These are phyloP conservation scores for Archaeoteleia sp. DNA, from an alignment of 2,888 invertebrate genomes.

Conservation along the genomic window DNA sequence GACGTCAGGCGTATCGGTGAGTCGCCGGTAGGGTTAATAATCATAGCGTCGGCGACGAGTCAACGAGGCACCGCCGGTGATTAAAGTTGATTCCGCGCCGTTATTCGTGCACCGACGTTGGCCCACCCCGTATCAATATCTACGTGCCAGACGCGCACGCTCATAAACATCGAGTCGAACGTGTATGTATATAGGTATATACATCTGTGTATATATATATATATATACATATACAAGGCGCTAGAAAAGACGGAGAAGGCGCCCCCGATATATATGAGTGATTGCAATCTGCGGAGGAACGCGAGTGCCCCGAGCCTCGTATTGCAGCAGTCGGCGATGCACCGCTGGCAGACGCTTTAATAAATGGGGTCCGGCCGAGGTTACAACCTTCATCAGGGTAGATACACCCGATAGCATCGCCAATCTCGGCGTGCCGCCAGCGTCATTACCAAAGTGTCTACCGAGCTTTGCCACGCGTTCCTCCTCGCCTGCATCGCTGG, in stretches of 20 bases:
- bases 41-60: neutral
- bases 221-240: too few relatives aligned
- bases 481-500: slow-evolving; percentile 7
- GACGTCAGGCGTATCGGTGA: slow-evolving; percentile 26
- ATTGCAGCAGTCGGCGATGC: slow-evolving; percentile 29
- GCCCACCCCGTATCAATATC: slow-evolving; percentile 8
- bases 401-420: slow-evolving; percentile 68
- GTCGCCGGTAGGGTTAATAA: slow-evolving; percentile 19
- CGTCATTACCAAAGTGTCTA: slow-evolving; percentile 63
- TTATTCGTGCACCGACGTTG: neutral
- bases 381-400: slow-evolving; percentile 70
- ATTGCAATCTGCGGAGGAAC: slow-evolving; percentile 35
- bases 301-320: slow-evolving; percentile 36
- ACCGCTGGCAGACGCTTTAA: slow-evolving; percentile 56
- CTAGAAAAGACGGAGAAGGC: too few relatives aligned
- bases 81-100: slow-evolving; percentile 6
- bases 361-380: slow-evolving; percentile 68
- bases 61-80: neutral
- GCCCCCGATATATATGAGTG: slow-evolving; percentile 23
- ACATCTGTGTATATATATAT: too few relatives aligned
- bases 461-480: slow-evolving; percentile 54
- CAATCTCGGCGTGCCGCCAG: slow-evolving; percentile 67
- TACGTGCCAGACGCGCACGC: too few relatives aligned
- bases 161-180: too few relatives aligned
- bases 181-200: too few relatives aligned